These are phyloP conservation scores for Sylvia borin DNA, from an alignment of 2,797 vertebrate species.

Conservation along the genomic window DNA sequence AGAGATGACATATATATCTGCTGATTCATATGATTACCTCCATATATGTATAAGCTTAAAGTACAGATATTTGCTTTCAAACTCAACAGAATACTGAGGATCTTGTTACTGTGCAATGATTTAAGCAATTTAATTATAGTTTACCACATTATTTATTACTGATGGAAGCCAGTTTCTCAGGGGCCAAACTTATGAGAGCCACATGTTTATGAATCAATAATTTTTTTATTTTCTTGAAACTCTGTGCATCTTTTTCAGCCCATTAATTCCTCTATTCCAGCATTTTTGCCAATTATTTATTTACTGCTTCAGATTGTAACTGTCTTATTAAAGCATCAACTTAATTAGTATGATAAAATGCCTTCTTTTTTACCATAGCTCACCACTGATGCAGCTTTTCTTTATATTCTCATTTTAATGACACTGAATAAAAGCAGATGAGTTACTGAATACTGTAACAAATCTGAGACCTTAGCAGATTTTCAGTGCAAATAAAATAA, in stretches of 20 bases:
- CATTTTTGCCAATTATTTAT: not conserved
- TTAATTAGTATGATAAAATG: not conserved
- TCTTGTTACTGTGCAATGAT: not conserved
- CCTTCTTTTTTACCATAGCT: not conserved
- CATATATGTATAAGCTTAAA: not conserved
- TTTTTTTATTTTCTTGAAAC: not conserved
- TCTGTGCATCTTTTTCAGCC: not conserved
- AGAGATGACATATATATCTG: not conserved
- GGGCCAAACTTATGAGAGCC: not conserved
- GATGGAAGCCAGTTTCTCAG: not conserved
- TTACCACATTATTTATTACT: not conserved
- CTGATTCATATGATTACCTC: not conserved
- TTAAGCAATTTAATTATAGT: not conserved
- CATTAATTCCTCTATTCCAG: not conserved
- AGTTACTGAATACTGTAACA: not conserved
- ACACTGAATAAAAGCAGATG: not conserved
- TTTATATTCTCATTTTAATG: not conserved
- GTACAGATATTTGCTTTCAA: not conserved
- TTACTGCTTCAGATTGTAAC: not conserved
- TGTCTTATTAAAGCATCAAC: not conserved
- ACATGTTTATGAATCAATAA: not conserved
- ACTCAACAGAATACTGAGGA: not conserved
- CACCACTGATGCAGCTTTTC: not conserved
- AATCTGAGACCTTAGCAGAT: not conserved
- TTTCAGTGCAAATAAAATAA: not conserved